phyloP scores from a whole-genome alignment of 2,113 vertebrate species.

The Mobula hypostoma region DNA sequence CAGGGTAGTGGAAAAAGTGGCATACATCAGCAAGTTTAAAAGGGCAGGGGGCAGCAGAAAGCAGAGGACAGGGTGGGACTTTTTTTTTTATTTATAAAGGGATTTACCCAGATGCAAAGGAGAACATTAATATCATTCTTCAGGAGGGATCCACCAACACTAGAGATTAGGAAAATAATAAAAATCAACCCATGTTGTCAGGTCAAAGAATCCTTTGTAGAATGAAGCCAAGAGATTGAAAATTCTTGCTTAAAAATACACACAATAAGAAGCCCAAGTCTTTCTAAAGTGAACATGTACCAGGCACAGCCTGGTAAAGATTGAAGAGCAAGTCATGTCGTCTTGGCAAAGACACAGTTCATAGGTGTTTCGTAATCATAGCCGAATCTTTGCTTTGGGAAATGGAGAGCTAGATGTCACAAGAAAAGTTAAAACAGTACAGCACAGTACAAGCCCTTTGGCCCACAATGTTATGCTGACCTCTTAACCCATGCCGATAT shows the following conservation, averaged over 20 bases:
- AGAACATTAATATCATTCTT: neutral
- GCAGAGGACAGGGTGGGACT: neutral
- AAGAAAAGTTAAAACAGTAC: too few species aligned
- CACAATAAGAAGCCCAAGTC: neutral
- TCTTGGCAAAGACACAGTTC: neutral
- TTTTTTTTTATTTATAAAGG: neutral
- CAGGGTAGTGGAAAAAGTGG: neutral
- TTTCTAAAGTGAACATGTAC: neutral
- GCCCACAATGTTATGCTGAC: too few species aligned
- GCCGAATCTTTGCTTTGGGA: neutral
- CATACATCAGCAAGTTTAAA: neutral
- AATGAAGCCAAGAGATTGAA: neutral
- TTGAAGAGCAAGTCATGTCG: neutral
- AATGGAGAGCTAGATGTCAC: neutral
- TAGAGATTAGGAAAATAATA: neutral
- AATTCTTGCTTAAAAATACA: neutral
- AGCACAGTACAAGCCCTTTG: too few species aligned
- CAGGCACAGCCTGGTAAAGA: neutral
- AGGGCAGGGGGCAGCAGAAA: neutral
- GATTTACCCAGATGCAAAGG: neutral
- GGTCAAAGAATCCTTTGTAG: neutral
- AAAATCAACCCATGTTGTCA: neutral
- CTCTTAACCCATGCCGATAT: too few species aligned
- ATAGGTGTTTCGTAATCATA: neutral
- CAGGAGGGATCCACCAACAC: neutral